Conservation (phyloP, 2,888 invertebrate genomes). For the Autographa gamma region DNA sequence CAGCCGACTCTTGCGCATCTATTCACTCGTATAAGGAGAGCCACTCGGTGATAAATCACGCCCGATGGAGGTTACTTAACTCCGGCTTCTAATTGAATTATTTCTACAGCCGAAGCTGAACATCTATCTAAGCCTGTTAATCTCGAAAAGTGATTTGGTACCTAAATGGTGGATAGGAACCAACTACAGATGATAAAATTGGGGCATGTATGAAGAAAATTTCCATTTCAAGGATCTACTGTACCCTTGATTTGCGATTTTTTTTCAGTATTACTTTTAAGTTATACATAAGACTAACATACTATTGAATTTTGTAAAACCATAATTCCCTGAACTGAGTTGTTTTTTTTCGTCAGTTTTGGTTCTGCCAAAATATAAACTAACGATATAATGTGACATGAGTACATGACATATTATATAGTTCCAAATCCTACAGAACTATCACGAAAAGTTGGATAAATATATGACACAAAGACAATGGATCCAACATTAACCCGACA, state of each 20-base stretch:
- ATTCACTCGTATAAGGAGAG: slow-evolving; percentile 49
- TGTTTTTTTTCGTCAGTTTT: too few relatives aligned
- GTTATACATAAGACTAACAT: too few relatives aligned
- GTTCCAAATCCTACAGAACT: neutral
- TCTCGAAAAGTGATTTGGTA: neutral
- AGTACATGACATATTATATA: neutral
- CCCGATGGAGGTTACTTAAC: slow-evolving; percentile 32
- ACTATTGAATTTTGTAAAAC: too few relatives aligned
- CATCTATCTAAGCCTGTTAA: neutral
- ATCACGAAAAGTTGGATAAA: neutral
- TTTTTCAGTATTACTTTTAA: too few relatives aligned
- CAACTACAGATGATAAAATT: too few relatives aligned
- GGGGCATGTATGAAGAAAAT: too few relatives aligned
- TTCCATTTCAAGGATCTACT: too few relatives aligned
- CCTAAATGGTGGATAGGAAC: neutral
- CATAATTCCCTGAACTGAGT: too few relatives aligned
- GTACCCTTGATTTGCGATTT: too few relatives aligned
- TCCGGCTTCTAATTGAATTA: slow-evolving; percentile 46
- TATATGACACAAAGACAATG: neutral
- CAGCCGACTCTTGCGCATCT: slow-evolving; percentile 52
- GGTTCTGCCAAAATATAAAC: too few relatives aligned
- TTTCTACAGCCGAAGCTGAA: slow-evolving; percentile 18
- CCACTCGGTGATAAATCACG: slow-evolving; percentile 44
- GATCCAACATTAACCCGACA: neutral
- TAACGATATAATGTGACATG: too few relatives aligned